Evolutionary conservation across 1,140 invertebrate species (phyloP).

Genomic region (Drosophila arizonae): DNA sequence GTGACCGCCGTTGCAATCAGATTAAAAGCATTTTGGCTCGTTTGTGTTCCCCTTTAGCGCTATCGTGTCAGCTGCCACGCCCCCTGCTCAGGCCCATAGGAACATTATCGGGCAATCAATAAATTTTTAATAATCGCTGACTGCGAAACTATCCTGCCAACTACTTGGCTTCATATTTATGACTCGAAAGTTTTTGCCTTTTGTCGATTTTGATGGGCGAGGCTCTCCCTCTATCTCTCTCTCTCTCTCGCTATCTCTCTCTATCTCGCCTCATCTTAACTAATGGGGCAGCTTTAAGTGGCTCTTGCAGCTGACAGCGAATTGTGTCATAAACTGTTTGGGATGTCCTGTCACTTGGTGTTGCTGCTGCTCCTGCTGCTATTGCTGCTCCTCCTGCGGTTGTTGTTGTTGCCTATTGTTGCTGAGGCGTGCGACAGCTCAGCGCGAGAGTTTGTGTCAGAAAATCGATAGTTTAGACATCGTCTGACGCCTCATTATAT

Average conservation of each 20-base stretch:
- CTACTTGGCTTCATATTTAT: slow-evolving; percentile 70
- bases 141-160: slow-evolving; percentile 67
- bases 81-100: slow-evolving; percentile 13
- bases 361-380: slow-evolving; percentile 18
- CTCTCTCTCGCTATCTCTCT: too few relatives aligned
- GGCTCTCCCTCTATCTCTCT: background rate
- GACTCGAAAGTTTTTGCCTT: slow-evolving; percentile 64
- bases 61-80: slow-evolving; percentile 31
- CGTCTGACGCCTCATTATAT: slow-evolving; percentile 70
- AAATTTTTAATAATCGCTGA: slow-evolving; percentile 79
- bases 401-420: slow-evolving; percentile 26
- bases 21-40: slow-evolving; percentile 73
- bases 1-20: slow-evolving; percentile 70
- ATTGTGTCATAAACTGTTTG: slow-evolving; percentile 50
- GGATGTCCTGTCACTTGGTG: slow-evolving; percentile 16
- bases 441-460: slow-evolving; percentile 47
- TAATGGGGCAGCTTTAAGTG: slow-evolving; percentile 38
- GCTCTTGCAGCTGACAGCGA: slow-evolving; percentile 42
- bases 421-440: slow-evolving; percentile 9
- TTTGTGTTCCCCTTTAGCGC: slow-evolving; percentile 15
- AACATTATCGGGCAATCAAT: slow-evolving; percentile 72
- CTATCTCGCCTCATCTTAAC: slow-evolving; percentile 14
- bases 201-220: slow-evolving; percentile 42
- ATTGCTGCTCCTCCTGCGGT: slow-evolving; percentile 9
- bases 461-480: slow-evolving; percentile 73